Percentiles rank a stretch among this genome's conserved stretches.
These are phyloP conservation scores for Armadillidium nasatum DNA, from an alignment of 1,140 invertebrate genomes.

Conservation along the genomic window DNA sequence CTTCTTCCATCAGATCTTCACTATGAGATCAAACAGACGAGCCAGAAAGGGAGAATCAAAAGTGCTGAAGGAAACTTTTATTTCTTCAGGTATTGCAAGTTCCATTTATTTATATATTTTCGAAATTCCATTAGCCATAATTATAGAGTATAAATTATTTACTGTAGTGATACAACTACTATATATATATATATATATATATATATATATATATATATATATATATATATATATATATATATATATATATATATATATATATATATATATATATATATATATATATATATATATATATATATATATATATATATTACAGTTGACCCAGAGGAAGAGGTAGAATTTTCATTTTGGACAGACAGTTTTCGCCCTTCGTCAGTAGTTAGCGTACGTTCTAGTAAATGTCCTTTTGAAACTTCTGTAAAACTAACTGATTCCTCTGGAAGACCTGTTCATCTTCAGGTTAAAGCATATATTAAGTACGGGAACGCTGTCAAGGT, in stretches of 20 bases:
- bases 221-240: too few species aligned
- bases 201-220: too few species aligned
- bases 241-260: too few species aligned
- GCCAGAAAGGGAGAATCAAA: constrained; percentile 57
- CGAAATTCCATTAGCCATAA: too few species aligned
- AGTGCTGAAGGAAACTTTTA: constrained; percentile 56
- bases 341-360: constrained; percentile 41
- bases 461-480: constrained; percentile 31
- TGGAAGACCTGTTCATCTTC: constrained; percentile 39
- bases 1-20: constrained; percentile 61
- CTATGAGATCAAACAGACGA: constrained; percentile 51
- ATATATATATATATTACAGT: too few species aligned
- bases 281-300: too few species aligned
- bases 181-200: too few species aligned
- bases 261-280: too few species aligned
- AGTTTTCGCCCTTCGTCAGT: constrained; percentile 28
- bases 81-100: constrained; percentile 38
- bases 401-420: constrained; percentile 25
- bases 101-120: too few species aligned
- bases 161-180: too few species aligned
- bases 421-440: constrained; percentile 38
- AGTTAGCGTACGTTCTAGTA: constrained; percentile 31
- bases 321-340: constrained; percentile 38
- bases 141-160: too few species aligned
- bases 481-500: constrained; percentile 42